Percentiles rank a stretch among this genome's conserved stretches.
Conservation (phyloP, 2,113 vertebrate genomes). For the Pontoporia blainvillei region DNA sequence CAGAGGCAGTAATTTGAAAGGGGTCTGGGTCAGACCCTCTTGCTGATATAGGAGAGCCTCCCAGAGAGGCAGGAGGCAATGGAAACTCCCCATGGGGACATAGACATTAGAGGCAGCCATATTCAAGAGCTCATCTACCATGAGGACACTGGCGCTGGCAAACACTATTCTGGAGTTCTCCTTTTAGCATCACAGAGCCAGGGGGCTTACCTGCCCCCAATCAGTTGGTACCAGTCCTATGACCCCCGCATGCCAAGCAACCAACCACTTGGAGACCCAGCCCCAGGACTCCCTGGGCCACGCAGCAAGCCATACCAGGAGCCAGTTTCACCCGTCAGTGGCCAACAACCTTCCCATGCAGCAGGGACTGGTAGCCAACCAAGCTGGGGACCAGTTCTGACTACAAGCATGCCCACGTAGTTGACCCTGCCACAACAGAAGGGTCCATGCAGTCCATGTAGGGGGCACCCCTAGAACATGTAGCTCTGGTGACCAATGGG, state of each 20-base stretch:
- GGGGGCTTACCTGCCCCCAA: background rate
- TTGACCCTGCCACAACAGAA: background rate
- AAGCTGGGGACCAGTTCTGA: background rate
- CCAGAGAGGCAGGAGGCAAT: background rate
- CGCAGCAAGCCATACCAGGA: background rate
- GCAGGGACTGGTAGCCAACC: background rate
- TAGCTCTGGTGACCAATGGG: background rate
- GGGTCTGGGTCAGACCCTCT: background rate
- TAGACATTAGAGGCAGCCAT: background rate
- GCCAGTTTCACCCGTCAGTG: background rate
- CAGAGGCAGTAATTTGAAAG: background rate
- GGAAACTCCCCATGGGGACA: background rate
- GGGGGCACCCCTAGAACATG: background rate
- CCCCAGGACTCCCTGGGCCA: background rate
- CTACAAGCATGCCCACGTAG: background rate
- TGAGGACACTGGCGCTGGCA: background rate
- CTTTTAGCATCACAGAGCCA: background rate
- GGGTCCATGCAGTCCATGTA: background rate
- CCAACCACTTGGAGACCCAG: background rate
- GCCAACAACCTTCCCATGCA: background rate
- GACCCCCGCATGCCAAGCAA: background rate
- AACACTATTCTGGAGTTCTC: background rate
- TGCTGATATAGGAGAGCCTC: background rate
- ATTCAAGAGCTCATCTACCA: background rate
- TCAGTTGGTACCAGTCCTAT: background rate